phyloP scores from a whole-genome alignment of 2,113 vertebrate genomes.

The Engystomops pustulosus region DNA sequence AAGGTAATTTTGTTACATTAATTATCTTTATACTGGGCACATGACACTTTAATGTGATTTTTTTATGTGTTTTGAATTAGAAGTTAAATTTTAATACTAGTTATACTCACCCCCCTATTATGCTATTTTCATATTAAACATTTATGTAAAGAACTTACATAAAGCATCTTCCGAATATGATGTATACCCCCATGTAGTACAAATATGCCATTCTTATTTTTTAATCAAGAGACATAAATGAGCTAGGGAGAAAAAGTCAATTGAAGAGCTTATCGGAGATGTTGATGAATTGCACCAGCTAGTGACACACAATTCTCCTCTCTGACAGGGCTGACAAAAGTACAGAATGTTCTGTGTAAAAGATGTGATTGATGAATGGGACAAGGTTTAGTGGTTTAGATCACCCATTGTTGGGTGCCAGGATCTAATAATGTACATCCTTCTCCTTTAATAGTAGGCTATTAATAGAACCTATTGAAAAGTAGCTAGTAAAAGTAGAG shows the following conservation, averaged over 20 bases:
- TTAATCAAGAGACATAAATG: slow-evolving; percentile 4
- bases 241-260: slow-evolving; percentile 7
- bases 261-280: slow-evolving; percentile 4
- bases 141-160: too few relatives aligned
- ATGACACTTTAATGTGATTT: too few relatives aligned
- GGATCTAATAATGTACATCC: slow-evolving; percentile 14
- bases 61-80: too few relatives aligned
- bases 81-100: too few relatives aligned
- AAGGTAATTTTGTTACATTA: too few relatives aligned
- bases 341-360: slow-evolving; percentile 1
- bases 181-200: neutral
- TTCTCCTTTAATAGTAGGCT: neutral
- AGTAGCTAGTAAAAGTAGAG: neutral
- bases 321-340: slow-evolving; percentile 6
- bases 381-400: slow-evolving; percentile 5
- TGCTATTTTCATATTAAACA: too few relatives aligned
- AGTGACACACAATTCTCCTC: slow-evolving; percentile 17
- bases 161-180: neutral
- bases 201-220: neutral
- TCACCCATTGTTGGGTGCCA: slow-evolving; percentile 12
- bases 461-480: neutral
- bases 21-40: too few relatives aligned
- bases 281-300: neutral
- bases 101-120: too few relatives aligned
- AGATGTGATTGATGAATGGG: slow-evolving; percentile 10